Conservation (phyloP, 2,113 vertebrate genomes). For the Mobula hypostoma region DNA sequence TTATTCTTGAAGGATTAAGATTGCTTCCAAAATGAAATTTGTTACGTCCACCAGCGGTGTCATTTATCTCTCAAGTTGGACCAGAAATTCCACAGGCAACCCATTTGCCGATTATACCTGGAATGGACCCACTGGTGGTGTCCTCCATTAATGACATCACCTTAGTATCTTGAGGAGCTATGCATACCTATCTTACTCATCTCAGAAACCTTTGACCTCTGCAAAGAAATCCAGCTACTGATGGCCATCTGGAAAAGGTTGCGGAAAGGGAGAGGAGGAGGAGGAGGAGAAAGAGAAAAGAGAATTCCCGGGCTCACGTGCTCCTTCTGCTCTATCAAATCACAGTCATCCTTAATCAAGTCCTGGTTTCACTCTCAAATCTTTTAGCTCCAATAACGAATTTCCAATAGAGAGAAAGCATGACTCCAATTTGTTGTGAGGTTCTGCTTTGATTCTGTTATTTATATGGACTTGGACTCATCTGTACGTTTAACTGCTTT, state of each 20-base stretch:
- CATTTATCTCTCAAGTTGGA: not conserved
- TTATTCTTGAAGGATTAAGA: not conserved
- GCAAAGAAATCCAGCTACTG: not conserved
- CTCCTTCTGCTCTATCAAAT: not conserved
- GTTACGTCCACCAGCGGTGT: not conserved
- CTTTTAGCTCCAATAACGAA: not conserved
- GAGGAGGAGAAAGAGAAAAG: not conserved
- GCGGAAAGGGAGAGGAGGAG: not conserved
- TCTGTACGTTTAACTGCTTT: not conserved
- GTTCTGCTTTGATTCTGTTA: not conserved
- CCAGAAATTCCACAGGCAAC: not conserved
- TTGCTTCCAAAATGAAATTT: not conserved
- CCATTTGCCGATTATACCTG: not conserved
- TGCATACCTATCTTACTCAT: too few relatives aligned
- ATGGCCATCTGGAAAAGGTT: not conserved
- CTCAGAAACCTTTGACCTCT: too few relatives aligned
- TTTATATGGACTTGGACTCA: not conserved
- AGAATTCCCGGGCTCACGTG: not conserved
- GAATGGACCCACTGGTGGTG: not conserved
- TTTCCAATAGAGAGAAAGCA: not conserved
- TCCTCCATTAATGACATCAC: not conserved
- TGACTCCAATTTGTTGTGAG: not conserved
- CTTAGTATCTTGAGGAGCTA: too few relatives aligned
- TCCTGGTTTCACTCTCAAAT: not conserved
- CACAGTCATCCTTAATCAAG: not conserved